Conservation (phyloP, 2,888 invertebrate genomes). For the Stegophylla sp. region DNA sequence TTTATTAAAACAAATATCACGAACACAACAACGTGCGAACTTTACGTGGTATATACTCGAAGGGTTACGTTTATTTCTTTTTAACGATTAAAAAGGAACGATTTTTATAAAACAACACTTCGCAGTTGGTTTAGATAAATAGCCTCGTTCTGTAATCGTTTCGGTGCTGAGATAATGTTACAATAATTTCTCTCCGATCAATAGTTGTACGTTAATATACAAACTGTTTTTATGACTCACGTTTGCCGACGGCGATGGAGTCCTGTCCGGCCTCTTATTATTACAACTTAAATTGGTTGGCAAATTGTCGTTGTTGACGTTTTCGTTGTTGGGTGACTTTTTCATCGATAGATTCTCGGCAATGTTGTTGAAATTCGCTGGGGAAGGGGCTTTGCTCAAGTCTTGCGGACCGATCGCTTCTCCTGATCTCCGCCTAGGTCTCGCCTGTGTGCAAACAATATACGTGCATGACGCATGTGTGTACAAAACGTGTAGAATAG, state of each 20-base stretch:
- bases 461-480: not conserved
- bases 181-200: no score
- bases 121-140: no score
- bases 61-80: no score
- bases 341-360: conserved; percentile 71
- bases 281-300: conserved; percentile 60
- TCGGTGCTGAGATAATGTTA: no score
- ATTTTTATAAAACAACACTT: no score
- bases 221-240: conserved; percentile 5
- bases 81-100: no score
- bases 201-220: no score
- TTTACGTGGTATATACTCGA: not conserved
- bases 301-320: conserved; percentile 62
- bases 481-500: no score
- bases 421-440: conserved; percentile 83
- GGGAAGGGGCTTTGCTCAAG: conserved; percentile 67
- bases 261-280: conserved; percentile 45
- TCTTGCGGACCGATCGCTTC: conserved; percentile 73
- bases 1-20: not conserved
- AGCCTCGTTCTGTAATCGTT: no score
- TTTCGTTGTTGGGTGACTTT: conserved; percentile 64
- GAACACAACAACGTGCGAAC: not conserved
- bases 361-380: conserved; percentile 64
- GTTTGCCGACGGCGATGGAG: conserved; percentile 42
- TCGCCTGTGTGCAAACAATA: conserved; percentile 68